phyloP scores from a whole-genome alignment of 2,797 vertebrate genomes.

The Hapalemur alaotrensis region DNA sequence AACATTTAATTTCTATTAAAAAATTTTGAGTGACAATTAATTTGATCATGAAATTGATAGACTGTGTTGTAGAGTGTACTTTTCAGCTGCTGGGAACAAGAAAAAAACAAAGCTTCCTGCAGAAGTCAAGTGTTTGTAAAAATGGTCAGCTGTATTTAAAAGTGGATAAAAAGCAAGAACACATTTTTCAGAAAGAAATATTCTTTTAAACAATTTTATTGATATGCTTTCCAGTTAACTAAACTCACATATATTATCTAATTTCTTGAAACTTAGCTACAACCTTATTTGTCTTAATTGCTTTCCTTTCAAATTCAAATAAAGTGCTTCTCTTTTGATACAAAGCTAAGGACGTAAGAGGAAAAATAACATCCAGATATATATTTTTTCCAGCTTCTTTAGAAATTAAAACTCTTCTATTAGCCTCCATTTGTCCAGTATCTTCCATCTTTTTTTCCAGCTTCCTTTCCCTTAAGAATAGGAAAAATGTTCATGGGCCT shows the following conservation, averaged over 20 bases:
- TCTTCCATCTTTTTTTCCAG: not conserved
- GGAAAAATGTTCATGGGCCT: not conserved
- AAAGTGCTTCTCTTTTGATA: not conserved
- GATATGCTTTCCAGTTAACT: not conserved
- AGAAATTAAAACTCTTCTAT: not conserved
- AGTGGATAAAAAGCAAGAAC: not conserved
- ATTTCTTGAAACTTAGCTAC: not conserved
- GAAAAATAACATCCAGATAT: not conserved
- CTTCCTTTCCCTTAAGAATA: not conserved
- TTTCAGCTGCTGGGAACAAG: not conserved
- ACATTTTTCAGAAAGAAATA: not conserved
- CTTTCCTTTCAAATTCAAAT: not conserved
- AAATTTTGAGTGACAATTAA: not conserved
- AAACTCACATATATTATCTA: not conserved
- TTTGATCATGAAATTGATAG: not conserved
- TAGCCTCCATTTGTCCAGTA: not conserved
- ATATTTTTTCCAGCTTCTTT: not conserved
- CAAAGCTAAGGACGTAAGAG: not conserved
- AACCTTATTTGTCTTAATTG: not conserved
- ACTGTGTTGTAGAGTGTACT: not conserved
- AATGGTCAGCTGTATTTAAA: not conserved
- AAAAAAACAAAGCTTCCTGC: not conserved
- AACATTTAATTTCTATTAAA: not conserved
- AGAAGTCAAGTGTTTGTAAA: not conserved
- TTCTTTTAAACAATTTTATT: constrained; percentile 14